Percentiles rank a stretch among this genome's conserved stretches.
These are phyloP conservation scores for Alouatta palliata DNA, from an alignment of 2,113 vertebrate genomes.

Conservation along the genomic window DNA sequence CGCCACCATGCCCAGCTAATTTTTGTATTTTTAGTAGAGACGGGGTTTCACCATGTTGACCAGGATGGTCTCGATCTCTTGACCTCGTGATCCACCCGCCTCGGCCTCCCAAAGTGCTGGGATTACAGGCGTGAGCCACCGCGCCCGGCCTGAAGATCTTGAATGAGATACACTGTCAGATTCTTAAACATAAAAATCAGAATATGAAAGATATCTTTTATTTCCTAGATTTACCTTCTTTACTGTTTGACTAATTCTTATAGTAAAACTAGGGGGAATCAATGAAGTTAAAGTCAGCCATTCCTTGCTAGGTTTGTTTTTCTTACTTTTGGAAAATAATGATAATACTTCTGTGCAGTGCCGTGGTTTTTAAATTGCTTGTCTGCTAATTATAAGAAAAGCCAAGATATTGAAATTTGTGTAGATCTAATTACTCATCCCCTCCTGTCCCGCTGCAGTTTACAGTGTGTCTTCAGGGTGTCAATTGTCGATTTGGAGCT, in stretches of 20 bases:
- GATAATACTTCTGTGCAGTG: background rate
- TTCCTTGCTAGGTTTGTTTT: background rate
- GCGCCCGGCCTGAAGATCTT: background rate
- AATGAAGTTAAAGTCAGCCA: background rate
- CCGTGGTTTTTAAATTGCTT: constrained; percentile 37
- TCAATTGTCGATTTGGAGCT: constrained; percentile 14
- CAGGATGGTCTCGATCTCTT: no score
- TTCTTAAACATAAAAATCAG: background rate
- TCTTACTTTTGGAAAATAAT: constrained; percentile 24
- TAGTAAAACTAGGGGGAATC: background rate
- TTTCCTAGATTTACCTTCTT: background rate
- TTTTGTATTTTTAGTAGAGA: no score
- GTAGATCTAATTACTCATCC: constrained; percentile 23
- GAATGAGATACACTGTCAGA: background rate
- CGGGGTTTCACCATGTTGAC: no score
- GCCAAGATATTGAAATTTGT: constrained; percentile 21
- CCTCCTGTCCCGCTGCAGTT: constrained; percentile 3
- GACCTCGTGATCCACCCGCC: no score
- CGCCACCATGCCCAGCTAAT: no score
- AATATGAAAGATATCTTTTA: background rate
- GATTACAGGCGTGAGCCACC: no score
- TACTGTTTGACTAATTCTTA: background rate
- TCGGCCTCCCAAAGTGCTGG: no score
- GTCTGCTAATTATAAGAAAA: constrained; percentile 65
- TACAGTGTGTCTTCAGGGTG: constrained; percentile 16